Evolutionary conservation across 2,113 vertebrate species (phyloP).

Genomic region (Chrysemys picta): DNA sequence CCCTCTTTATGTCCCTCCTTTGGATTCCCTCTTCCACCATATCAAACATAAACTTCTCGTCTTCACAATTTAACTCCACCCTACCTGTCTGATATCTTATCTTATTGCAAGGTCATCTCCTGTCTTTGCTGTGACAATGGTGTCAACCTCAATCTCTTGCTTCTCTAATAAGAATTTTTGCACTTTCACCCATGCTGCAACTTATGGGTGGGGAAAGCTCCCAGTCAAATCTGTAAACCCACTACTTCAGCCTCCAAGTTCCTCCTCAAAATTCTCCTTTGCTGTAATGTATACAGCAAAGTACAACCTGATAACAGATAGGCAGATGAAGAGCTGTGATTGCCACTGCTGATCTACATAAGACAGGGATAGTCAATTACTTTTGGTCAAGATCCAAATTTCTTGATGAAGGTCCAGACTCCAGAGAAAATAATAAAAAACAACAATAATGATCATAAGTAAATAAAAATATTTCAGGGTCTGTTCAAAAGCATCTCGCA

Average conservation of each 20-base stretch:
- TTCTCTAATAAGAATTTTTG: neutral
- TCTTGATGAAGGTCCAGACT: too few species aligned
- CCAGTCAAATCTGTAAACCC: neutral
- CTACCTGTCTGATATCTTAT: neutral
- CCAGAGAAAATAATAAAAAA: too few species aligned
- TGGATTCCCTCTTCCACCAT: neutral
- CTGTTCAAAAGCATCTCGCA: too few species aligned
- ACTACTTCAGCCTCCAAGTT: neutral
- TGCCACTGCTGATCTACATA: neutral
- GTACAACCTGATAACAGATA: neutral
- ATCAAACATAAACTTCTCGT: slow-evolving; percentile 17
- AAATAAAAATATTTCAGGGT: too few species aligned
- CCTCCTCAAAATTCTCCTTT: neutral
- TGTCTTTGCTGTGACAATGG: neutral
- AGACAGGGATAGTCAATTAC: too few species aligned
- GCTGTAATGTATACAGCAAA: neutral
- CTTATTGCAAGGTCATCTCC: neutral
- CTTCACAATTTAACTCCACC: neutral
- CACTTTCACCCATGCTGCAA: neutral
- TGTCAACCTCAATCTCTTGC: neutral
- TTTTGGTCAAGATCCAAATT: too few species aligned
- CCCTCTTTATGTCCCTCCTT: neutral
- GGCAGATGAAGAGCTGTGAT: neutral
- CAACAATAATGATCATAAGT: too few species aligned
- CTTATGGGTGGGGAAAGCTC: neutral